Conservation (phyloP, 2,888 invertebrate species). For the Phragmatobia fuliginosa region DNA sequence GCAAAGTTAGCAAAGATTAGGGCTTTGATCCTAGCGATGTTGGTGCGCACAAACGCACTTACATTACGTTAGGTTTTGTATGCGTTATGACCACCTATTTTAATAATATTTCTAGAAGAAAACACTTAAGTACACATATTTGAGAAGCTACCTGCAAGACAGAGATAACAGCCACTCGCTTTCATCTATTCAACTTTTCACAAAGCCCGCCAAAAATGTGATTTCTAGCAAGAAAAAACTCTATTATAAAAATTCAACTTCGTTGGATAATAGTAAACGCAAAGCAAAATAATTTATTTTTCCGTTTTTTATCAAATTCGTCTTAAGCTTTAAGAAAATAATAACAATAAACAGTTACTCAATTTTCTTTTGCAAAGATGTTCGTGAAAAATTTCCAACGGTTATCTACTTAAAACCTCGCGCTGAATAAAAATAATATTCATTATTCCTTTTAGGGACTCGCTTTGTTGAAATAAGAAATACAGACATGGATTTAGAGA, state of each 20-base stretch:
- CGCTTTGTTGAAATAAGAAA: slow-evolving; percentile 18
- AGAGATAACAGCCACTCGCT: not conserved
- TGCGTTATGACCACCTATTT: not conserved
- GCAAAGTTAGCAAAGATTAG: slow-evolving; percentile 52
- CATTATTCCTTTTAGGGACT: slow-evolving; percentile 9
- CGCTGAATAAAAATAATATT: slow-evolving; percentile 19
- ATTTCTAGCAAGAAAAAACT: not conserved
- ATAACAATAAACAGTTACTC: slow-evolving; percentile 15
- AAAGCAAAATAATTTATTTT: not conserved
- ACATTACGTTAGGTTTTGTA: slow-evolving; percentile 39
- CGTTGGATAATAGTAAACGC: not conserved
- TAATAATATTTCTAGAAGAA: not conserved
- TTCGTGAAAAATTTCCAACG: slow-evolving; percentile 8
- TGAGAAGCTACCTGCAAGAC: not conserved
- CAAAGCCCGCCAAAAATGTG: not conserved
- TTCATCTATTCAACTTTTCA: not conserved
- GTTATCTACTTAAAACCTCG: slow-evolving; percentile 8
- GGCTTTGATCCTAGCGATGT: slow-evolving; percentile 65
- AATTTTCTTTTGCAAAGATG: slow-evolving; percentile 7
- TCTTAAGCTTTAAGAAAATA: slow-evolving; percentile 4
- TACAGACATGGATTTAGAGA: slow-evolving; percentile 10
- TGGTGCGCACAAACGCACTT: slow-evolving; percentile 44
- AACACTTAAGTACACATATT: not conserved
- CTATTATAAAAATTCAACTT: not conserved
- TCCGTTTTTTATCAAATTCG: slow-evolving; percentile 5